phyloP scores from a whole-genome alignment of 2,888 invertebrate genomes.

The Cheilosia soror region DNA sequence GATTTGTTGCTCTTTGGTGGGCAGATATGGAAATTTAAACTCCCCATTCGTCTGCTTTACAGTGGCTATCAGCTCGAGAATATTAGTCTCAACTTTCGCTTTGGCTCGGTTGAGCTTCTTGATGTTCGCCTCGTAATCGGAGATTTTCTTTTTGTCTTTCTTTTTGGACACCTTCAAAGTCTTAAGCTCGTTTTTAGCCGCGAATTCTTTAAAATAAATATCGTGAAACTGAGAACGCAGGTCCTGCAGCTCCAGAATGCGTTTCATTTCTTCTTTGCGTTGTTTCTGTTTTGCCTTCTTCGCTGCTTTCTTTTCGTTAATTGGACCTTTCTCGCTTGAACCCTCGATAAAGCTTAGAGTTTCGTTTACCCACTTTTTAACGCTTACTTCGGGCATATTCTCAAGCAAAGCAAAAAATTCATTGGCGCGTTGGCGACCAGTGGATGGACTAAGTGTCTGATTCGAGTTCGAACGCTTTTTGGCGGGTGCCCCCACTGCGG shows the following conservation, averaged over 20 bases:
- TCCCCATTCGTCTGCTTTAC: constrained; percentile 82
- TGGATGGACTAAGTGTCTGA: constrained; percentile 41
- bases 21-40: constrained; percentile 83
- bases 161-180: constrained; percentile 79
- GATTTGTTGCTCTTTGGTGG: constrained; percentile 83
- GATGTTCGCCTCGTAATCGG: constrained; percentile 81
- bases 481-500: constrained; percentile 10
- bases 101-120: constrained; percentile 83
- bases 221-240: constrained; percentile 82
- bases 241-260: constrained; percentile 81
- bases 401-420: constrained; percentile 81
- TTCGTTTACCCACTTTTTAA: constrained; percentile 83
- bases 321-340: constrained; percentile 76
- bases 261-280: constrained; percentile 83
- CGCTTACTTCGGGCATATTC: constrained; percentile 76
- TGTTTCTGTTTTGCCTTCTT: constrained; percentile 83
- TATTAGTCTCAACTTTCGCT: constrained; percentile 82
- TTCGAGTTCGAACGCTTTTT: constrained; percentile 54
- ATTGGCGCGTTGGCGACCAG: constrained; percentile 78
- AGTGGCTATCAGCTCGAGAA: constrained; percentile 82
- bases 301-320: constrained; percentile 83
- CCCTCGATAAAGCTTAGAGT: constrained; percentile 82
- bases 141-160: constrained; percentile 82
- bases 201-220: constrained; percentile 82
- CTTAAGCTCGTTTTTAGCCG: constrained; percentile 81